A percentile compares a stretch with the other conserved stretches of the same genome.
phyloP scores from a whole-genome alignment of 2,797 vertebrate genomes.

The Hoplostethus mediterraneus region DNA sequence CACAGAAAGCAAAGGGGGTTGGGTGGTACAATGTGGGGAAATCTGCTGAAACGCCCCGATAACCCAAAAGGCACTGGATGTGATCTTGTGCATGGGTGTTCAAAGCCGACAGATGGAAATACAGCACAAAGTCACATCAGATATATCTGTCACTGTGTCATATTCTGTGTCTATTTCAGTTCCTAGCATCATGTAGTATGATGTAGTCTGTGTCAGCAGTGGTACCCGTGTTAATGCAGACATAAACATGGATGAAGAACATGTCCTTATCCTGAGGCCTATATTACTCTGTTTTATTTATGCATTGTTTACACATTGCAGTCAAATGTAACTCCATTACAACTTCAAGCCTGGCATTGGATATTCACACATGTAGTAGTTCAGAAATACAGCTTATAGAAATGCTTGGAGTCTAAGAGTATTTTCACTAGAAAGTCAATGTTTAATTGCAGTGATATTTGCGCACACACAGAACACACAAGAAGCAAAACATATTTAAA shows the following conservation, averaged over 20 bases:
- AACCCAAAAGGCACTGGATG: conserved; percentile 64
- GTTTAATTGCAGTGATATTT: conserved; percentile 2
- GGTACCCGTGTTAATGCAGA: conserved; percentile 2
- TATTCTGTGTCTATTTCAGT: background rate
- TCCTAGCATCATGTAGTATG: background rate
- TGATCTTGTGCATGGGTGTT: conserved; percentile 62
- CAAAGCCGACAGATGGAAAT: conserved; percentile 35
- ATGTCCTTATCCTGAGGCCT: conserved; percentile 42
- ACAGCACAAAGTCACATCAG: conserved; percentile 11
- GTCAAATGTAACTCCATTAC: conserved; percentile 18
- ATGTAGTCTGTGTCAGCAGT: conserved; percentile 8
- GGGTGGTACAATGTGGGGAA: conserved; percentile 62
- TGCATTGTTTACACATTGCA: conserved; percentile 32
- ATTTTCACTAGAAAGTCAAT: background rate
- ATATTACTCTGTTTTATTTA: conserved; percentile 40
- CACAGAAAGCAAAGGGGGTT: conserved; percentile 61
- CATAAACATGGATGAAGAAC: conserved; percentile 31
- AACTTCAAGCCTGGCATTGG: conserved; percentile 11
- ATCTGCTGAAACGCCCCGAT: conserved; percentile 73
- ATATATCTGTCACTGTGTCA: conserved; percentile 31
- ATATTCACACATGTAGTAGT: background rate
- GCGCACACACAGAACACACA: background rate
- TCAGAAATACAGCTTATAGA: background rate
- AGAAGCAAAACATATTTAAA: conserved; percentile 34
- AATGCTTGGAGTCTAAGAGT: background rate